phyloP scores from a whole-genome alignment of 2,113 vertebrate genomes.

The chimpanzee (Pan troglodytes) region NHGRI_mPanTro3-v2.1_pri NC_072412.2:17889001-17889500 shows the following conservation, averaged over 20 bases:
- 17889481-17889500: conserved; percentile 76
- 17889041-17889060: conserved; percentile 45
- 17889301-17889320: conserved; percentile 92
- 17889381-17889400: no score
- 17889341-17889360: conserved; percentile 96
- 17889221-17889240: conserved; percentile 91
- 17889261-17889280: conserved; percentile 96
- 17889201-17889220: conserved; percentile 87
- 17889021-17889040: conserved; percentile 13
- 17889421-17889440: no score
- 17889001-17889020: conserved; percentile 40
- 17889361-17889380: conserved; percentile 86
- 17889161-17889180: conserved; percentile 88
- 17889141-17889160: conserved; percentile 92
- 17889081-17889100: conserved; percentile 80
- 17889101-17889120: conserved; percentile 88
- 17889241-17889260: conserved; percentile 93
- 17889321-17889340: conserved; percentile 94
- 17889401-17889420: no score
- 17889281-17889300: conserved; percentile 95
- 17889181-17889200: conserved; percentile 88
- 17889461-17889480: no score
- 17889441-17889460: no score
- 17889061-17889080: conserved; percentile 83
- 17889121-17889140: conserved; percentile 90